Percentiles rank a stretch among this genome's conserved stretches.
Evolutionary conservation across 23 tunicate species (phyloP).

Genomic region (Phallusia fumigata): DNA sequence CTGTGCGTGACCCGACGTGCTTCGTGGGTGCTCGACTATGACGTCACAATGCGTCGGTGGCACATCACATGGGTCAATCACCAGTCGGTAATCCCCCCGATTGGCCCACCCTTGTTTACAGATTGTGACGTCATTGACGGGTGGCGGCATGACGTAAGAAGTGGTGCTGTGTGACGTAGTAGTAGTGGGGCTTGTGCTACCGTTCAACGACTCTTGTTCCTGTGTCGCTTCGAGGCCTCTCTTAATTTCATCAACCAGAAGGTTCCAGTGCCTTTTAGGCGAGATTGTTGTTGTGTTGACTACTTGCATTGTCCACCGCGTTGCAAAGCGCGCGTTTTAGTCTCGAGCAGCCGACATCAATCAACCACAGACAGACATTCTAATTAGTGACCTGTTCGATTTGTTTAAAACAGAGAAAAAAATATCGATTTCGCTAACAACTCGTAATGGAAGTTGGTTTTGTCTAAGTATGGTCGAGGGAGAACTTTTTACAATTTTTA

Average conservation of each 20-base stretch:
- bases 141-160: slow-evolving; percentile 4
- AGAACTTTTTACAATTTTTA: too few species aligned
- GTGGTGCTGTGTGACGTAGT: neutral
- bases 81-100: neutral
- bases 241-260: neutral
- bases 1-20: too few species aligned
- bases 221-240: neutral
- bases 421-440: neutral
- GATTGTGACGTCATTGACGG: neutral
- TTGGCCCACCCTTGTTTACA: neutral
- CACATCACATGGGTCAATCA: neutral
- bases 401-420: neutral
- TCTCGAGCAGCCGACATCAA: neutral
- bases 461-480: too few species aligned
- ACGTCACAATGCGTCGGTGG: neutral
- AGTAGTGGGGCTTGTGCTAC: neutral
- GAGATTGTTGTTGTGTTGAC: neutral
- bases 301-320: neutral
- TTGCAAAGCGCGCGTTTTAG: neutral
- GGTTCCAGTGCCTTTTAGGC: neutral
- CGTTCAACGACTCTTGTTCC: neutral
- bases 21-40: neutral
- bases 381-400: slow-evolving; percentile 6
- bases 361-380: neutral
- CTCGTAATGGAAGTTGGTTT: neutral